Percentiles rank a stretch among this genome's conserved stretches.
Evolutionary conservation across 37 sponge, comb jelly and placozoan species (phyloP).

Genomic region (Diacarnus erythraeanus): DNA sequence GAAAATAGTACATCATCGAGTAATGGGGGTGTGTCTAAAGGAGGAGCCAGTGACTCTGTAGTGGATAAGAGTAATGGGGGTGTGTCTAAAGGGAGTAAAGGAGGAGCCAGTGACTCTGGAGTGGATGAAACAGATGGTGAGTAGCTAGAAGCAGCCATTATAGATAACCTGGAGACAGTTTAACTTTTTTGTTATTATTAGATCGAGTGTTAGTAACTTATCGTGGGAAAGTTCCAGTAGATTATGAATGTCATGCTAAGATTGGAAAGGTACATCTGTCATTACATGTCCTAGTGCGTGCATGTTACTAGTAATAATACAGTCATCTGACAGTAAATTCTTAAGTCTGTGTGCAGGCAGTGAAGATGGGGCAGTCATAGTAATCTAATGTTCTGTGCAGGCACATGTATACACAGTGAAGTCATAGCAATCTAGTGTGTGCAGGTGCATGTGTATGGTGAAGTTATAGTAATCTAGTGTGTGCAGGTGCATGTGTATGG

Average conservation of each 20-base stretch:
- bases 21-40: background rate
- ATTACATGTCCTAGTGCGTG: background rate
- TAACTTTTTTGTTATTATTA: background rate
- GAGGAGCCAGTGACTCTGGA: background rate
- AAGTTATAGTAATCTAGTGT: background rate
- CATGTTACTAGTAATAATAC: background rate
- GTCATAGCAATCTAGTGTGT: background rate
- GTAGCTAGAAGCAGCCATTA: too few species aligned
- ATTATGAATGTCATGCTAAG: constrained; percentile 58
- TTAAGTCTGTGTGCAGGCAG: constrained; percentile 71
- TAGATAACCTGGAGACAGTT: background rate
- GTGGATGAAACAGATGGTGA: background rate
- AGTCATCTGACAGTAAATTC: too few species aligned
- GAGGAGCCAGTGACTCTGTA: background rate
- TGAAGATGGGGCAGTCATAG: constrained; percentile 50
- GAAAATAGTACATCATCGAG: background rate
- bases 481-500: constrained; percentile 18
- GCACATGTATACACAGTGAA: constrained; percentile 64
- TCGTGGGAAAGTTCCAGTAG: constrained; percentile 65
- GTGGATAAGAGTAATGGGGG: background rate
- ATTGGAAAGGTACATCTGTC: constrained; percentile 51
- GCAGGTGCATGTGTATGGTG: background rate
- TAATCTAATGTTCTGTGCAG: constrained; percentile 22
- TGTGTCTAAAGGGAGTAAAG: background rate
- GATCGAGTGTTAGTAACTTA: constrained; percentile 6